Conservation (phyloP, 37 sponge, comb jelly and placozoan genomes). For the Geodia barretti region DNA sequence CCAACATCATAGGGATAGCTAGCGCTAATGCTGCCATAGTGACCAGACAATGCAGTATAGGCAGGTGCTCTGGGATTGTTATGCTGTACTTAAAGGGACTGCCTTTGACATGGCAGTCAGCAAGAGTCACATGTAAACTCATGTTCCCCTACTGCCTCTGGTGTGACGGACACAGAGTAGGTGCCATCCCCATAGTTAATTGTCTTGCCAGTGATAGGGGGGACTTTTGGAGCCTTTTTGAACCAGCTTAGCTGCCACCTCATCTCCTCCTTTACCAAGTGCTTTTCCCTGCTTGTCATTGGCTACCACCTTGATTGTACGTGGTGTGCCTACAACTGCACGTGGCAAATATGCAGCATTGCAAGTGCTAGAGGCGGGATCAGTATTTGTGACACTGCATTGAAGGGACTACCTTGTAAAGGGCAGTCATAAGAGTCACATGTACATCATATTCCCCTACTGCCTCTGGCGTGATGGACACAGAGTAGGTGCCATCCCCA, state of each 20-base stretch:
- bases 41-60: background rate
- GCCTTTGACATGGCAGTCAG: background rate
- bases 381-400: no score
- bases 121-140: conserved; percentile 12
- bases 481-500: conserved; percentile 17
- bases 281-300: conserved; percentile 6
- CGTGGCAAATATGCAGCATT: background rate
- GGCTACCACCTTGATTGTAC: conserved; percentile 8
- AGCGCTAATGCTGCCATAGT: background rate
- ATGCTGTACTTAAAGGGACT: conserved; percentile 18
- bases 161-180: conserved; percentile 5
- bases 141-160: conserved; percentile 16
- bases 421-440: no score
- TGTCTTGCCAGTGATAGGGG: background rate
- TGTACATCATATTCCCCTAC: conserved; percentile 24
- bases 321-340: background rate
- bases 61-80: background rate
- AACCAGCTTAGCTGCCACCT: background rate
- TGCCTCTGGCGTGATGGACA: conserved; percentile 7
- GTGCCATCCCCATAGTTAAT: conserved; percentile 22
- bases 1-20: conserved; percentile 33
- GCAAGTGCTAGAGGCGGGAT: background rate
- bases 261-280: conserved; percentile 6
- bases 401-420: no score
- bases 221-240: conserved; percentile 1